Evolutionary conservation across 2,113 vertebrate genomes (phyloP), one percentile per base, ranked within the genome.

Genomic region (Ophthalmolycus amberensis): DNA sequence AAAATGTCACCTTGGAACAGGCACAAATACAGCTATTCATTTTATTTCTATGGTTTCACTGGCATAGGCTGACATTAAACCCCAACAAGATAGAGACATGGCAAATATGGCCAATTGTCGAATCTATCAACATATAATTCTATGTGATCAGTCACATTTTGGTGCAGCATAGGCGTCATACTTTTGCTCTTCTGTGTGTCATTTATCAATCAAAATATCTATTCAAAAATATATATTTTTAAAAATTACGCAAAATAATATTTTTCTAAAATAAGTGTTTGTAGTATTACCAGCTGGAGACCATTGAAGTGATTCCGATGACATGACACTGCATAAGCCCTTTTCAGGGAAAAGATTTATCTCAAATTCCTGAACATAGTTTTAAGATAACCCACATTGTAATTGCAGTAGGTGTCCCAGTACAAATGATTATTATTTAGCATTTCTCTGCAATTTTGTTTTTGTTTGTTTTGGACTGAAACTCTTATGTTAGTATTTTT

Each of bases 91-190:
- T 15, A 65, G 6, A 52, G 58, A 79, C 27, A 60, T 16, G 14
- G 12, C 0, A 77, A 42, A 64, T 60, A 68, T 29, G 20, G 25
- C 52, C 5, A 5, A 46, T 79, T 50, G 25, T 67, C 5, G 2
- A 40, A 48, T 44, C 54, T 48, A 85, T 77, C 63, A 29, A 63
- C 75, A 66, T 48, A 58, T 67, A 48, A 70, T 22, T 42, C 0
- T 3, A 44, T 34, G 18, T 10, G n/a, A 82, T 29, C 46, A 58
- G 15, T 56, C 46, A 46, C 12, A 52, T 63, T 38, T 1, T 1
- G 56, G 42, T 16, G 32, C 64, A 54, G 15, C 15, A n/a, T 14
- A 10, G 38, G 37, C 52, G 32, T 37, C 42, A 9, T 54, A 25
- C 25, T 56, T 63, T 1, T 58, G 18, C 38, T 16, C 32, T 37